Conservation (phyloP, 2,797 vertebrate species). For the Lycodopsis pacificus region DNA sequence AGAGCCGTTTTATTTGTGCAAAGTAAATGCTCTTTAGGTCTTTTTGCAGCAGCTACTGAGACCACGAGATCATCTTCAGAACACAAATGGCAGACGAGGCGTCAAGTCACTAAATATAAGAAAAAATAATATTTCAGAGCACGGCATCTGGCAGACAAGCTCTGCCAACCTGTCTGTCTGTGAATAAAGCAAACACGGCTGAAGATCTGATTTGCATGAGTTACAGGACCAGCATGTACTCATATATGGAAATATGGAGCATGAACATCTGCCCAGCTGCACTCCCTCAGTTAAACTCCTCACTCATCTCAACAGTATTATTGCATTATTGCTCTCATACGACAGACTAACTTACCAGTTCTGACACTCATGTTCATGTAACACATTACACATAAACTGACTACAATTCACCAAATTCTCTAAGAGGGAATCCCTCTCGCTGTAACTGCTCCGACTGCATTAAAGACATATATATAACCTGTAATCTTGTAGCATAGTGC, state of each 20-base stretch:
- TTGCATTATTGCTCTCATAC: not conserved
- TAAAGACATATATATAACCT: not conserved
- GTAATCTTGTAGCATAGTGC: not conserved
- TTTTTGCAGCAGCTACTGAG: not conserved
- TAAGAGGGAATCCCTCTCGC: not conserved
- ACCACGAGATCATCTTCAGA: not conserved
- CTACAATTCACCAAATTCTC: not conserved
- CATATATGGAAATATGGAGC: not conserved
- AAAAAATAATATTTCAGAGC: not conserved
- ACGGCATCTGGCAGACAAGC: not conserved
- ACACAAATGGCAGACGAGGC: not conserved
- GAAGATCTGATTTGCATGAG: constrained; percentile 46
- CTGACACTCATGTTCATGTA: not conserved
- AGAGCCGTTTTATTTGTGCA: not conserved
- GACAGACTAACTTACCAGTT: not conserved
- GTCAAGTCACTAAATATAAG: too few species aligned
- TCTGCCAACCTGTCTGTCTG: not conserved
- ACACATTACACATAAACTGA: not conserved
- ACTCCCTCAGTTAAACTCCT: not conserved
- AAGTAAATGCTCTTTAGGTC: not conserved
- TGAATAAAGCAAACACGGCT: constrained; percentile 10
- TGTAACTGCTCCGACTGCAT: not conserved
- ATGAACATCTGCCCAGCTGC: not conserved
- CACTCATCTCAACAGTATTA: not conserved
- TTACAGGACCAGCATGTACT: not conserved